A percentile compares a stretch with the other conserved stretches of the same genome.
These are phyloP conservation scores for Staurois parvus DNA, from an alignment of 2,797 vertebrate species.

Conservation along the genomic window DNA sequence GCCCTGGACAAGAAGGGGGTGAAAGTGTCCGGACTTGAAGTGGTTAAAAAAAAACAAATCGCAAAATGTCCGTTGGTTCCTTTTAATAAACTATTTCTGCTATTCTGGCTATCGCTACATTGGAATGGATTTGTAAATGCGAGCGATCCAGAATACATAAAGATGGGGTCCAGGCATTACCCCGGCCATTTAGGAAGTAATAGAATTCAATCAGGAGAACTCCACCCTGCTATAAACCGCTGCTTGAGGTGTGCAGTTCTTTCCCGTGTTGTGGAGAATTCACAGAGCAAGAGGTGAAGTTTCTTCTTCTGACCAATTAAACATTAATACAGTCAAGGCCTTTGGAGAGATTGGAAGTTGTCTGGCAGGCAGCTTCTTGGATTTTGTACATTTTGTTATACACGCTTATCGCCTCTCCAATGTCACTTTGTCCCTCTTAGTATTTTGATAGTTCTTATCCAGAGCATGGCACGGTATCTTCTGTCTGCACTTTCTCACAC, in stretches of 20 bases:
- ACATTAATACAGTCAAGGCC: background rate
- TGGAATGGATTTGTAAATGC: background rate
- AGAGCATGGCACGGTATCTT: background rate
- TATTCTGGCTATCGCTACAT: background rate
- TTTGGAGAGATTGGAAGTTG: background rate
- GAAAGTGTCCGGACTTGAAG: too few species aligned
- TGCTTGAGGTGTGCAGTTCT: background rate
- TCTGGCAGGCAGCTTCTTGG: background rate
- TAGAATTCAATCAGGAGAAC: background rate
- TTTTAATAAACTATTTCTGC: too few species aligned
- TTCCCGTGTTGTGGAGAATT: conserved; percentile 4
- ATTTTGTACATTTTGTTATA: background rate
- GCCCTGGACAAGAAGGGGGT: too few species aligned
- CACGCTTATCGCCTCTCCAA: conserved; percentile 6
- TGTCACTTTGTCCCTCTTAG: conserved; percentile 11
- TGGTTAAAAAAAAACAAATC: too few species aligned
- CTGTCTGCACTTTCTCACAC: background rate
- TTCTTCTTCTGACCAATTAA: background rate
- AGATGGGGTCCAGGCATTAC: background rate
- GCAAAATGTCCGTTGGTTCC: too few species aligned
- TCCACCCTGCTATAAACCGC: conserved; percentile 17
- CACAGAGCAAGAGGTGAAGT: background rate
- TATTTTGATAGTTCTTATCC: conserved; percentile 3
- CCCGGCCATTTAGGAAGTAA: conserved; percentile 16
- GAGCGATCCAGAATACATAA: conserved; percentile 2